Evolutionary conservation across 2,888 invertebrate species (phyloP), one percentile per base, ranked within the genome.

Genomic region (Mythimna loreyi): DNA sequence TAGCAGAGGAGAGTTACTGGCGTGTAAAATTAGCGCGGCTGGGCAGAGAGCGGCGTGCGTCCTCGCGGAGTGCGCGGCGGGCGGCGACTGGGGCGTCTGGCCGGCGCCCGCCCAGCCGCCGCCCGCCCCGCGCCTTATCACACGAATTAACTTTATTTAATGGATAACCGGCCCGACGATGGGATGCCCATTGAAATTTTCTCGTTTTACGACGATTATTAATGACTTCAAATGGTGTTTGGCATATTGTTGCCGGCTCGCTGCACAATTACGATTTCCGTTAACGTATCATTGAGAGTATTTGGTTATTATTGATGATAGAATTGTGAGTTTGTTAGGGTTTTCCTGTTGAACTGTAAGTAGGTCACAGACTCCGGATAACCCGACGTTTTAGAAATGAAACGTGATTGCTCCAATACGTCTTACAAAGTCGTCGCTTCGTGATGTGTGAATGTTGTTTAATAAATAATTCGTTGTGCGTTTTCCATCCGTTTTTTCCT

Each of bases 81-180:
- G 89, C 90, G 92, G 91, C 88, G 91, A 94, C 94, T 94, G 88
- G 93, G 92, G 91, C 93, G 93, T 87, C 94, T 89, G 87, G 88
- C 81, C 91, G 94, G 94, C 94, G 93, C 94, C 91, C 91, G 90
- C 90, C 91, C 89, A 87, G 91, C 93, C 90, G 90, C 89, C 91
- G 90, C 88, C 92, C 94, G 91, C 93, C 92, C 92, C 92, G 84
- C 94, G 89, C 90, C 92, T 93, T 93, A 94, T 94, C 94, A 94
- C 93, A 86, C 90, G 90, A 94, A 94, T 94, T 92, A 94, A 94
- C 94, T 94, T 92, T 92, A 94, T 95, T 93, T 94, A 93, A 94
- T 93, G 94, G 93, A 93, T 94, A 93, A 94, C 93, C 92, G 89
- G 88, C 86, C 86, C 89, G 88, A 85, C 89, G 90, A 92, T 93